These are phyloP conservation scores for Acanthisitta chloris DNA, from an alignment of 2,113 vertebrate genomes.

Conservation along the genomic window DNA sequence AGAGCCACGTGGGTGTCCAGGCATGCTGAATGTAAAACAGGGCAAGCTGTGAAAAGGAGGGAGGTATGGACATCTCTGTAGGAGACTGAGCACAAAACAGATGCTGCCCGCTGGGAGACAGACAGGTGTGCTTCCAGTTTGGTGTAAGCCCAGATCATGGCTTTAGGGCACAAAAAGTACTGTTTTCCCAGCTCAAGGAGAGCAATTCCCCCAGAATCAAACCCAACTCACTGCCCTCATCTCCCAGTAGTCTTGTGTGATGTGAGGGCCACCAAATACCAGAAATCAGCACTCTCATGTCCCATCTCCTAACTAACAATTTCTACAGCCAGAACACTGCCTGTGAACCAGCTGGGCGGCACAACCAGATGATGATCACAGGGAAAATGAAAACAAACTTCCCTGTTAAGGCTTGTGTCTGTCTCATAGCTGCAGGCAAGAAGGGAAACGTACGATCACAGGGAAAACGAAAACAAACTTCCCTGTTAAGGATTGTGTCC, in stretches of 20 bases:
- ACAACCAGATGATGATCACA: neutral
- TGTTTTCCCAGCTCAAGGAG: neutral
- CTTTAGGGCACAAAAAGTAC: neutral
- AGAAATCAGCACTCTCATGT: neutral
- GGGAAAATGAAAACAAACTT: no score
- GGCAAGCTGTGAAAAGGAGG: neutral
- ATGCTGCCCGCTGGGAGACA: neutral
- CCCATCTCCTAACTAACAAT: neutral
- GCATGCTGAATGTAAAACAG: neutral
- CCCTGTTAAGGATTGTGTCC: neutral
- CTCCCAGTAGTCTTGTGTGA: neutral
- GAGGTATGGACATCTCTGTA: no score
- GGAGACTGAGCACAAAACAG: neutral
- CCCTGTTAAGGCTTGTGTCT: neutral
- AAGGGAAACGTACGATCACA: fast-evolving
- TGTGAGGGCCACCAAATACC: fast-evolving
- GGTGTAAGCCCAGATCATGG: neutral
- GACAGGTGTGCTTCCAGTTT: neutral
- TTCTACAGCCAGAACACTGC: neutral
- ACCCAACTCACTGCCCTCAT: neutral
- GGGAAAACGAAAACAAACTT: neutral
- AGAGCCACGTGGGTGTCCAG: fast-evolving
- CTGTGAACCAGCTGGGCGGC: neutral
- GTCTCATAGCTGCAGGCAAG: neutral
- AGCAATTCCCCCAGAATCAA: neutral